Percentiles rank a stretch among this genome's conserved stretches.
phyloP scores from a whole-genome alignment of 2,888 invertebrate genomes.

The Arrhopalites spinosus region DNA sequence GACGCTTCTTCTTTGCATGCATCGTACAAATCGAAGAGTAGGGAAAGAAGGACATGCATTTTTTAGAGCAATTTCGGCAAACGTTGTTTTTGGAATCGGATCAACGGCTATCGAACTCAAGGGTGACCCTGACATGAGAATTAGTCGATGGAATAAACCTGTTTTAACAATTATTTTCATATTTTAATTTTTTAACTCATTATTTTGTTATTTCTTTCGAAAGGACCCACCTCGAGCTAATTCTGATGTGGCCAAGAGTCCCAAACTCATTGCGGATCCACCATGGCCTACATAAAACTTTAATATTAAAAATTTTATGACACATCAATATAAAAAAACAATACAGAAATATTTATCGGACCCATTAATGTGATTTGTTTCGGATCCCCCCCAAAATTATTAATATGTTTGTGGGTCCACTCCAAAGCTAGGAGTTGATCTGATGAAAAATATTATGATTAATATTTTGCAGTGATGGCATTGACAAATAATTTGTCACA shows the following conservation, averaged over 20 bases:
- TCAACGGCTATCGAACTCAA: constrained; percentile 46
- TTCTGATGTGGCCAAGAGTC: constrained; percentile 49
- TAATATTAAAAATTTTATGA: too few species aligned
- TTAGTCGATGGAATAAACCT: constrained; percentile 50
- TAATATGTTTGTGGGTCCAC: constrained; percentile 48
- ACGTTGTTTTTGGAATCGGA: constrained; percentile 46
- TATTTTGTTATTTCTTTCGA: not conserved
- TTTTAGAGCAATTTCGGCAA: constrained; percentile 47
- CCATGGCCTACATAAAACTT: constrained; percentile 32
- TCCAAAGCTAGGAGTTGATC: constrained; percentile 49
- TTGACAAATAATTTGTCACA: too few species aligned
- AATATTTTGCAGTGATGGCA: too few species aligned
- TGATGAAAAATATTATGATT: too few species aligned
- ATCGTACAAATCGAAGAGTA: constrained; percentile 47
- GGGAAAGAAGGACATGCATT: constrained; percentile 52
- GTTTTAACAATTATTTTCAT: not conserved
- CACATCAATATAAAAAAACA: too few species aligned
- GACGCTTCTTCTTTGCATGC: constrained; percentile 44
- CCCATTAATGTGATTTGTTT: constrained; percentile 51
- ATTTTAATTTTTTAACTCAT: not conserved
- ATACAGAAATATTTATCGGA: too few species aligned
- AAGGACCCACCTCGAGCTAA: constrained; percentile 37
- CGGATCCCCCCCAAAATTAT: constrained; percentile 46
- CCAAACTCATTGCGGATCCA: constrained; percentile 47
- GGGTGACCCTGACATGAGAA: constrained; percentile 51